Conservation (phyloP, 2,113 vertebrate genomes). For the Centrocercus urophasianus region DNA sequence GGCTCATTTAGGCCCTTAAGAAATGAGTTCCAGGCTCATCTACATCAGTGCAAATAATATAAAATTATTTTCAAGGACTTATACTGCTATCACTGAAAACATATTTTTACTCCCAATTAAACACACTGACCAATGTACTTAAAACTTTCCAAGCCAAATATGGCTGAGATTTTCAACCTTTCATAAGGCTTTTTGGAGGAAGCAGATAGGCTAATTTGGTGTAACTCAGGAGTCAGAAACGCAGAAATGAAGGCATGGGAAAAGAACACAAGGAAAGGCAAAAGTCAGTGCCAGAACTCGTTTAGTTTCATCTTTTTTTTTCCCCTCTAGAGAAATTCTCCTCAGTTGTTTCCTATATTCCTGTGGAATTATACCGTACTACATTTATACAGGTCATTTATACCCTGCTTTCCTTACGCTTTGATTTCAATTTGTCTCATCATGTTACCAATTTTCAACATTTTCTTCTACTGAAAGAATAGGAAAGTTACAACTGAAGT, state of each 20-base stretch:
- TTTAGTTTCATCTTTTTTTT: background rate
- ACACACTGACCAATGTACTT: background rate
- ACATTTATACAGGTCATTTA: background rate
- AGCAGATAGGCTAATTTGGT: background rate
- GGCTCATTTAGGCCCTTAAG: background rate
- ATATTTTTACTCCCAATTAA: background rate
- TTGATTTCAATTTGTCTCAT: slow-evolving; percentile 56
- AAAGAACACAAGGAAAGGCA: background rate
- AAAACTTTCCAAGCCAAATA: background rate
- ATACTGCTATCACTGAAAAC: background rate
- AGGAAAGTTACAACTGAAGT: slow-evolving; percentile 29
- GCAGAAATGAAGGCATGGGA: background rate
- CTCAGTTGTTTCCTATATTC: background rate
- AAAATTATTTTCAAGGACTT: background rate
- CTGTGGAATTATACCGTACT: background rate
- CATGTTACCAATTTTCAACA: slow-evolving; percentile 23
- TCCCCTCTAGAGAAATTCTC: background rate
- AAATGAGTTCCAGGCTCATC: background rate
- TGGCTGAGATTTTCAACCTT: background rate
- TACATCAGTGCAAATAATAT: background rate
- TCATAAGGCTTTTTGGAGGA: background rate
- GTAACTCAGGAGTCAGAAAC: background rate
- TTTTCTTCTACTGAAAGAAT: slow-evolving; percentile 50
- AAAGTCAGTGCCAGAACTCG: background rate
- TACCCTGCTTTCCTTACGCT: background rate